Base-by-base conservation (phyloP, 2,797 vertebrate genomes). In the Semotilus atromaculatus region DNA sequence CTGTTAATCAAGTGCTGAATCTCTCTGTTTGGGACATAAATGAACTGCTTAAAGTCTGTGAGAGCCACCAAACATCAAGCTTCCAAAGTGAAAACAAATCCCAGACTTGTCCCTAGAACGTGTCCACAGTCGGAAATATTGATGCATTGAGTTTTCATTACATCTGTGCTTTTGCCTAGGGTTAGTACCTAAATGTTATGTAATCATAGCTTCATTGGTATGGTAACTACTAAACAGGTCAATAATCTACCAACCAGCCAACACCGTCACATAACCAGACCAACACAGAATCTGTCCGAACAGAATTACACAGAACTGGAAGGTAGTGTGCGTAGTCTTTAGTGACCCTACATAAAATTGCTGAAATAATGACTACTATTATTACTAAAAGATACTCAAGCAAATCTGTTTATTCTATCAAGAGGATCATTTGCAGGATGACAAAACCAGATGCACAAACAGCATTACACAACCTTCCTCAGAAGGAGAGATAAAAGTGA, bases 171-270 rank as follows among this genome's bases (percentile, higher is more conserved):
- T 40, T 38, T 74, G 74, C 70, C 68, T 68, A 21, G 26, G 82
- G 85, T 75, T 67, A 60, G 36, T 29, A 31, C 26, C 4, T 60
- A 53, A 26, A 48, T 77, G 48, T 83, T 84, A 53, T 21, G 78
- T 80, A 68, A 80, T 55, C 55, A 55, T 55, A 51, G 13, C 19
- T 31, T 70, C 18, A 84, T 53, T 16, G 1, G 71, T 74, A 62
- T 60, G 43, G 79, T 26, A 81, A 84, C 71, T 62, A 14, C 38
- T 70, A 78, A 81, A 79, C 43, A 82, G 48, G 43, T 83, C 81
- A 70, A 78, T 86, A 83, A 76, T 62, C 53, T 85, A 71, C 29
- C 26, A 51, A 73, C 67, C 77, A 79, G 67, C 81, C 81, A 64
- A 38, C 55, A 58, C 19, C 81, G 76, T 79, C 75, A 79, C 51